phyloP scores from a whole-genome alignment of 2,797 vertebrate genomes.

The Anolis apletophallus region DNA sequence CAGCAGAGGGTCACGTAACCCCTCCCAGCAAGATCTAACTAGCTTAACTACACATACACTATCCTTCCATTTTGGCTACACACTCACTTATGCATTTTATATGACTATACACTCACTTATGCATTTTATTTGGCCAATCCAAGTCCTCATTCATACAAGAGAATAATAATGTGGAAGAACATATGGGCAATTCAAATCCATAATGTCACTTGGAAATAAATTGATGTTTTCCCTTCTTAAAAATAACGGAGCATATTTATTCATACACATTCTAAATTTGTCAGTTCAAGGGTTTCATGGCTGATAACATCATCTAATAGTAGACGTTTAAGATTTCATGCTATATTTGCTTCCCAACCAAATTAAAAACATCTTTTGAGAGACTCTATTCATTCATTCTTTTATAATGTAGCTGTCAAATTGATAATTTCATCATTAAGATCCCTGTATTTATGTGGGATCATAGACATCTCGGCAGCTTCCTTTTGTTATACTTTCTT shows the following conservation, averaged over 20 bases:
- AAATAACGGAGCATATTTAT: slow-evolving; percentile 6
- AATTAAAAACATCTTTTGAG: slow-evolving; percentile 33
- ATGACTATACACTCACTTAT: not conserved
- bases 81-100: not conserved
- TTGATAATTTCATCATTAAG: slow-evolving; percentile 43
- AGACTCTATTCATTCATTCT: slow-evolving; percentile 15
- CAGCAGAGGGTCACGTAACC: too few relatives aligned
- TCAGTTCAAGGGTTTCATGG: slow-evolving; percentile 26
- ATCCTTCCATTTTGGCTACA: not conserved
- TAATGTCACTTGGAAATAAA: not conserved
- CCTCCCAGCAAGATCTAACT: too few relatives aligned
- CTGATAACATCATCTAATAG: not conserved
- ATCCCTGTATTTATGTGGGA: slow-evolving; percentile 28
- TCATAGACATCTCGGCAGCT: slow-evolving; percentile 16
- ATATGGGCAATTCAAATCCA: not conserved
- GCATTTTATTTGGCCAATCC: not conserved
- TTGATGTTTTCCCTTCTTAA: not conserved
- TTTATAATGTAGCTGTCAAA: slow-evolving; percentile 16
- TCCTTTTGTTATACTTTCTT: slow-evolving; percentile 27
- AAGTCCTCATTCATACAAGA: not conserved
- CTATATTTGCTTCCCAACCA: not conserved
- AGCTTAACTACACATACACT: not conserved
- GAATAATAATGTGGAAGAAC: not conserved
- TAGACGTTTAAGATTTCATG: not conserved
- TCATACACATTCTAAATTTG: not conserved